Conservation (phyloP, 1,140 invertebrate species). For the silkworm (Bombyx mori) region ASM3026992v2 NC_085115.1:5866001-5866500, state of each 20-base stretch:
- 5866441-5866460: too few species aligned
- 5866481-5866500: too few species aligned
- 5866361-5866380: constrained; percentile 16
- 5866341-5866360: constrained; percentile 24
- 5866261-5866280: constrained; percentile 24
- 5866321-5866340: constrained; percentile 21
- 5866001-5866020: too few species aligned
- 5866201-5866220: constrained; percentile 22
- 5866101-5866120: too few species aligned
- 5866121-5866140: too few species aligned
- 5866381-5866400: not conserved
- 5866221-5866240: constrained; percentile 26
- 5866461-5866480: too few species aligned
- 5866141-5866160: not conserved
- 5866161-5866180: constrained; percentile 13
- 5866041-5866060: too few species aligned
- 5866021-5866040: too few species aligned
- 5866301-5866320: constrained; percentile 16
- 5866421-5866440: too few species aligned
- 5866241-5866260: constrained; percentile 24
- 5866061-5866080: too few species aligned
- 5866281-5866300: constrained; percentile 27
- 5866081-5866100: too few species aligned
- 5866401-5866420: too few species aligned
- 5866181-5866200: constrained; percentile 8